These are phyloP conservation scores for Leptinotarsa undecemlineata DNA, from an alignment of 1,140 invertebrate genomes.

Conservation along the genomic window DNA sequence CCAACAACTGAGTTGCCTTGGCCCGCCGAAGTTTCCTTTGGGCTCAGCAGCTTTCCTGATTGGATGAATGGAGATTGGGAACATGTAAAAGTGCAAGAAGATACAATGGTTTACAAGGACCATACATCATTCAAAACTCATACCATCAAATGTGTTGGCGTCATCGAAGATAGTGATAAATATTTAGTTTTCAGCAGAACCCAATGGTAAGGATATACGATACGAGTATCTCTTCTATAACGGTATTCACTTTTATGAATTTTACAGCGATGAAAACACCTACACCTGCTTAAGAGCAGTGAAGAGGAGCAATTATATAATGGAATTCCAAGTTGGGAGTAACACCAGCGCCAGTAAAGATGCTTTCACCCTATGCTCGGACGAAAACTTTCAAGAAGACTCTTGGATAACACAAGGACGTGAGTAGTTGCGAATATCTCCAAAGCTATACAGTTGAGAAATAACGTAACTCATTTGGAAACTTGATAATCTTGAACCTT, in stretches of 20 bases:
- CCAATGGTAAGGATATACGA: slow-evolving; percentile 57
- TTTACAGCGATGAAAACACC: slow-evolving; percentile 66
- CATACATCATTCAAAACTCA: slow-evolving; percentile 67
- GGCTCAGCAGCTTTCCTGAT: slow-evolving; percentile 62
- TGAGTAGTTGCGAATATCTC: slow-evolving; percentile 43
- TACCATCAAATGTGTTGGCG: slow-evolving; percentile 61
- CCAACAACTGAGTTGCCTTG: slow-evolving; percentile 50
- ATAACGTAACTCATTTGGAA: too few species aligned
- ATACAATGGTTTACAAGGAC: slow-evolving; percentile 67
- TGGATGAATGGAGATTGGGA: slow-evolving; percentile 72
- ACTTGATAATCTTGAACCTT: too few species aligned
- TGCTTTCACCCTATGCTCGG: slow-evolving; percentile 54
- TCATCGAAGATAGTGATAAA: slow-evolving; percentile 54
- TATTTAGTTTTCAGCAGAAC: slow-evolving; percentile 60
- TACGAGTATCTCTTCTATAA: not conserved
- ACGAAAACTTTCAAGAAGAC: slow-evolving; percentile 59
- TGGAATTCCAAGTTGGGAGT: slow-evolving; percentile 66
- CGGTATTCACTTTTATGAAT: not conserved
- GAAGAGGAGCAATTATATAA: slow-evolving; percentile 65
- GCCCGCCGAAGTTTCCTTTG: slow-evolving; percentile 50
- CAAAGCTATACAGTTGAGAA: too few species aligned
- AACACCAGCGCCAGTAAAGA: slow-evolving; percentile 50
- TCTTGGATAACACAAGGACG: slow-evolving; percentile 71
- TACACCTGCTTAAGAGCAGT: slow-evolving; percentile 70
- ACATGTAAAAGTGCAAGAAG: slow-evolving; percentile 63